These are phyloP conservation scores for Tachina grossa DNA, from an alignment of 2,888 invertebrate species.

Conservation along the genomic window DNA sequence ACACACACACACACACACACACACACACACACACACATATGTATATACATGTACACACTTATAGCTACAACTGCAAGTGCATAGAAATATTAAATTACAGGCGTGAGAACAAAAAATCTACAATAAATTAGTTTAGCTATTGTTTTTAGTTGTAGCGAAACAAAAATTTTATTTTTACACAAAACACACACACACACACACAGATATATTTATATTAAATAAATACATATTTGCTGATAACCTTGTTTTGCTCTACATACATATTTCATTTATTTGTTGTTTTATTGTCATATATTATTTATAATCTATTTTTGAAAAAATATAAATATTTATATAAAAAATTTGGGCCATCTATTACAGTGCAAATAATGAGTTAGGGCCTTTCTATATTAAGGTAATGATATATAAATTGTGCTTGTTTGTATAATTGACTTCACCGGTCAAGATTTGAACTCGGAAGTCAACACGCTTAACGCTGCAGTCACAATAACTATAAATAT, in stretches of 20 bases:
- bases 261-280: conserved; percentile 26
- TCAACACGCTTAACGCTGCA: too few species aligned
- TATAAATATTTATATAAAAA: background rate
- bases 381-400: too few species aligned
- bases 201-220: background rate
- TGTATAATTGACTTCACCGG: too few species aligned
- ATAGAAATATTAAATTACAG: conserved; percentile 9
- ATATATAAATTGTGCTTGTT: too few species aligned
- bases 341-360: background rate
- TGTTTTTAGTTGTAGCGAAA: background rate
- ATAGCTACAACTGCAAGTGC: too few species aligned
- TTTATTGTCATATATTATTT: conserved; percentile 51
- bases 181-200: background rate
- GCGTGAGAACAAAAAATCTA: background rate
- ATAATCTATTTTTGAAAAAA: conserved; percentile 47
- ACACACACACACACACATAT: background rate
- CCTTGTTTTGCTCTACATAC: conserved; percentile 47
- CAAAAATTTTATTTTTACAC: background rate
- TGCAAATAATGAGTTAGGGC: too few species aligned
- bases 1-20: background rate
- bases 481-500: too few species aligned
- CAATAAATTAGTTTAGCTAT: conserved; percentile 3
- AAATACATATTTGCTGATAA: conserved; percentile 26
- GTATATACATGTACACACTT: background rate
- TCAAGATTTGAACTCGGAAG: too few species aligned